Evolutionary conservation across 2,113 vertebrate genomes (phyloP).

Genomic region (Microcebus jonahi): DNA sequence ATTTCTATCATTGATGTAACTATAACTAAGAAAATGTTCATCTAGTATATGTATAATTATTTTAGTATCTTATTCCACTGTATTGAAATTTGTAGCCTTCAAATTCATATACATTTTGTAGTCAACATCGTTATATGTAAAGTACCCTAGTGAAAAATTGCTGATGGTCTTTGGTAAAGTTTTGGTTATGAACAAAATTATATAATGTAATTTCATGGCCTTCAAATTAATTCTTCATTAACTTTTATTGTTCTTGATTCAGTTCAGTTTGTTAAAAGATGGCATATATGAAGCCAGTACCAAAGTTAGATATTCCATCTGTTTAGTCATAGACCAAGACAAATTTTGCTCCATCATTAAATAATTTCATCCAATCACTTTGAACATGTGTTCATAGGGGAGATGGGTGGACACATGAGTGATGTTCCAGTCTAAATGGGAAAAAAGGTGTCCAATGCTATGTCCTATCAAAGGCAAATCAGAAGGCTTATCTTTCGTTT

Average conservation of each 20-base stretch:
- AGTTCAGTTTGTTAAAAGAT: background rate
- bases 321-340: background rate
- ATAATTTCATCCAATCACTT: background rate
- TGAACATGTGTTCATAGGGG: background rate
- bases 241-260: background rate
- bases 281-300: background rate
- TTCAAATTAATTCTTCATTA: background rate
- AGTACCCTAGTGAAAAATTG: background rate
- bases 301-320: background rate
- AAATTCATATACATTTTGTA: background rate
- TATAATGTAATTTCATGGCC: background rate
- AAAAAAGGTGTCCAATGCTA: background rate
- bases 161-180: background rate
- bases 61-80: background rate
- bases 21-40: background rate
- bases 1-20: constrained; percentile 7
- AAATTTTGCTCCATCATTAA: background rate
- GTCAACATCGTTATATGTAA: background rate
- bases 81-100: background rate
- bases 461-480: background rate
- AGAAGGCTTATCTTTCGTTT: background rate
- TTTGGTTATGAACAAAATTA: background rate
- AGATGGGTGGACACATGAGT: background rate
- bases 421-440: background rate
- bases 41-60: background rate